These are phyloP conservation scores for human DNA, from an alignment of 2,113 vertebrate species.

Conservation along the genomic window GRCh38 chr2:121145501-121146000, in stretches of 20 bases:
- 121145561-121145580: background rate
- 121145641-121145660: background rate
- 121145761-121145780: background rate
- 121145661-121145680: background rate
- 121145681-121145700: background rate
- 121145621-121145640: background rate
- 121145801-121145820: background rate
- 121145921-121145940: background rate
- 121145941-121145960: background rate
- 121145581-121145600: background rate
- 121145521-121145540: background rate
- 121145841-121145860: background rate
- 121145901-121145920: background rate
- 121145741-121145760: background rate
- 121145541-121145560: background rate
- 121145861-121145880: background rate
- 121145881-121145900: background rate
- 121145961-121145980: background rate
- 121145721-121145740: background rate
- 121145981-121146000: background rate
- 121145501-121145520: background rate
- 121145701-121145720: background rate
- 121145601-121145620: background rate
- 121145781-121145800: background rate
- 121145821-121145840: background rate